Percentiles rank a stretch among this genome's conserved stretches.
Evolutionary conservation across 2,888 invertebrate genomes (phyloP).

Genomic region (Drosophila borborema): DNA sequence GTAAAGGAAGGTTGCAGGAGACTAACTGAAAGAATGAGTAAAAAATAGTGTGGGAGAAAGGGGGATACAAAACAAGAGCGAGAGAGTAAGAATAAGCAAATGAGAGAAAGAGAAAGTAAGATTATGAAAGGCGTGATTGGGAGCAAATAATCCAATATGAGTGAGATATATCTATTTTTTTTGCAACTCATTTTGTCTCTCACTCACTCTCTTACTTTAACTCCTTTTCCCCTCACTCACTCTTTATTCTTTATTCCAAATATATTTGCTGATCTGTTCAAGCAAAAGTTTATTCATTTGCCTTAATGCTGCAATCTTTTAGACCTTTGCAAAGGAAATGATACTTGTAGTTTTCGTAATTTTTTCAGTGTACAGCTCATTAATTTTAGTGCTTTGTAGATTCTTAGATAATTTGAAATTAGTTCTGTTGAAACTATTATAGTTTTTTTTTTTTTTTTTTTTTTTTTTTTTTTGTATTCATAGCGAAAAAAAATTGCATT

Average conservation of each 20-base stretch:
- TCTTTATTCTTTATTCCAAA: not conserved
- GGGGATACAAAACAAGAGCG: not conserved
- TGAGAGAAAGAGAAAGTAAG: no score
- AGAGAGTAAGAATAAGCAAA: not conserved
- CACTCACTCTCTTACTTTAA: no score
- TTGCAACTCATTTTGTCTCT: no score
- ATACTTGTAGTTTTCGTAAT: not conserved
- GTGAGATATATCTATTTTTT: no score
- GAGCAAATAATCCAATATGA: no score
- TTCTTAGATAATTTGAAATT: slow-evolving; percentile 17
- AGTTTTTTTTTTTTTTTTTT: not conserved
- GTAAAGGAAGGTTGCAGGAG: no score
- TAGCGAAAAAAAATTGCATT: not conserved
- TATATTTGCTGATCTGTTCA: not conserved
- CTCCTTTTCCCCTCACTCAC: no score
- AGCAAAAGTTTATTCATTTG: not conserved
- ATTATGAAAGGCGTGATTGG: no score
- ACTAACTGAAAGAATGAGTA: no score
- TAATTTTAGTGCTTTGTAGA: slow-evolving; percentile 14
- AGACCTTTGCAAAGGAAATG: not conserved
- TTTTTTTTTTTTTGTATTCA: not conserved
- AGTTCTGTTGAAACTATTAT: slow-evolving; percentile 11
- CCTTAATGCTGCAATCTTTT: not conserved
- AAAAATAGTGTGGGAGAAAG: no score
- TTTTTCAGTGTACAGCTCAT: not conserved